A percentile compares a stretch with the other conserved stretches of the same genome.
Evolutionary conservation across 92 coral and sea anemone genomes (phyloP).

Genomic region (Palythoa caribaeorum): DNA sequence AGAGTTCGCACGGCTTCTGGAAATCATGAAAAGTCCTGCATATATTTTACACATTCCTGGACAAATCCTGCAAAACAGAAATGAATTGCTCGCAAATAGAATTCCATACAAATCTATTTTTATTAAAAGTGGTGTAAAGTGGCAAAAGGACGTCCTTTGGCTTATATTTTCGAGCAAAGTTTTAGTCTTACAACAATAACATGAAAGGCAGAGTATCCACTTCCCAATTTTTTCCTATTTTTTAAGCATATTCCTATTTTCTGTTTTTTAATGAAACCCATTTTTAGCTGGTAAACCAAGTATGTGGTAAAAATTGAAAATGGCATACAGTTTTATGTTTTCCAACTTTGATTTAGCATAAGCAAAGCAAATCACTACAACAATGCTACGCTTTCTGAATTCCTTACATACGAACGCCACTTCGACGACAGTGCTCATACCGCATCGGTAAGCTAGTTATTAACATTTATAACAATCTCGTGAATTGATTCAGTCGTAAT

Average conservation of each 20-base stretch:
- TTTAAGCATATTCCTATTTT: neutral
- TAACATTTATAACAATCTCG: no score
- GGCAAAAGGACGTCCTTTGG: constrained; percentile 12
- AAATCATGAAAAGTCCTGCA: constrained; percentile 3
- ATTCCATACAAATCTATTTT: constrained; percentile 20
- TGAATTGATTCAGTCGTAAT: no score
- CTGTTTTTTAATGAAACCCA: neutral
- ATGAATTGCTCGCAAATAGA: constrained; percentile 20
- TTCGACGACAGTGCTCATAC: no score
- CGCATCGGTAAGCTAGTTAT: no score
- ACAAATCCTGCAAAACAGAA: constrained; percentile 17
- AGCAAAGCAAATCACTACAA: no score
- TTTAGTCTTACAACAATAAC: constrained; percentile 22
- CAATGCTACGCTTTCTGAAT: no score
- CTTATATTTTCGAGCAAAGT: constrained; percentile 6
- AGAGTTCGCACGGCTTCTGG: constrained; percentile 22
- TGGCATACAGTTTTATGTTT: neutral
- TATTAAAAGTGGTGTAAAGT: constrained; percentile 7
- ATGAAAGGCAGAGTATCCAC: neutral
- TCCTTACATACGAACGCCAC: no score
- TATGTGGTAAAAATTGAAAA: no score
- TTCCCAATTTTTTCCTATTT: constrained; percentile 1
- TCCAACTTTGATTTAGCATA: no score
- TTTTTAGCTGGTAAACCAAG: neutral
- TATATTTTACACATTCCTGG: constrained; percentile 5